phyloP scores from a whole-genome alignment of 2,113 vertebrate species.

The Pitta sordida region DNA sequence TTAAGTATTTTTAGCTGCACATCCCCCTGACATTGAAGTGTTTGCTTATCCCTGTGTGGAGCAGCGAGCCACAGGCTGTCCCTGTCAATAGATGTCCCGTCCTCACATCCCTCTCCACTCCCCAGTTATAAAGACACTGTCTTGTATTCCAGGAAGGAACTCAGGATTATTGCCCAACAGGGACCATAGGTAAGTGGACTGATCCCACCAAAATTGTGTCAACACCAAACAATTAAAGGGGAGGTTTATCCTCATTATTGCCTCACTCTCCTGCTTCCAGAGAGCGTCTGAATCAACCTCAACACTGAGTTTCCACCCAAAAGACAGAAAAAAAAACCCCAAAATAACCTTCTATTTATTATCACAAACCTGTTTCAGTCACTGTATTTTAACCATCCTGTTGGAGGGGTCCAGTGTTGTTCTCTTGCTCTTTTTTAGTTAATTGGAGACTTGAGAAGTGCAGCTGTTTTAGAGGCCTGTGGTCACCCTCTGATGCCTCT shows the following conservation, averaged over 20 bases:
- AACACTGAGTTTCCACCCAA: not conserved
- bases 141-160: slow-evolving; percentile 77
- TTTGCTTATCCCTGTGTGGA: not conserved
- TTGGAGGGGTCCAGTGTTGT: not conserved
- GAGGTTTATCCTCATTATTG: not conserved
- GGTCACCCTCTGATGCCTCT: not conserved
- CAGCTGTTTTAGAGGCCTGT: not conserved
- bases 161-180: slow-evolving; percentile 73
- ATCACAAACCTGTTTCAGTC: not conserved
- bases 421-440: not conserved
- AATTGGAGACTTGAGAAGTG: not conserved
- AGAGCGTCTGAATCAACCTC: not conserved
- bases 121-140: slow-evolving; percentile 70
- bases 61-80: not conserved
- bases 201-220: slow-evolving; percentile 37
- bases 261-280: not conserved
- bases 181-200: slow-evolving; percentile 70
- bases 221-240: slow-evolving; percentile 52
- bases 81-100: slow-evolving; percentile 21
- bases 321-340: too few species aligned
- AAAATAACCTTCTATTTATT: not conserved
- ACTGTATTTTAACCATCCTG: not conserved
- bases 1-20: not conserved
- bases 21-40: not conserved
- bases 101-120: slow-evolving; percentile 47